Percentiles rank a stretch among this genome's conserved stretches.
phyloP scores from a whole-genome alignment of 1,140 invertebrate species.

The Bombus vancouverensis region DNA sequence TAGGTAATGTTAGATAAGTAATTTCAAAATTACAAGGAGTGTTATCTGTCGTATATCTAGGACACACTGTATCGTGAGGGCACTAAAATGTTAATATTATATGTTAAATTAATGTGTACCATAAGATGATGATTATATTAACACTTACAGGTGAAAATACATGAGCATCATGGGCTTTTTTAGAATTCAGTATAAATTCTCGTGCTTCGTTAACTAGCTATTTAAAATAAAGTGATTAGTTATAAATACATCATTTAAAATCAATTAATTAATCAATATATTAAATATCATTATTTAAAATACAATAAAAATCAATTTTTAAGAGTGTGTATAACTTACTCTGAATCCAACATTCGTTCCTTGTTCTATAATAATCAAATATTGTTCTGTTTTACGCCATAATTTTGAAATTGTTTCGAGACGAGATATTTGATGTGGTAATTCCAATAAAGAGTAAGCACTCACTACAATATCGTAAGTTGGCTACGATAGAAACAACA shows the following conservation, averaged over 20 bases:
- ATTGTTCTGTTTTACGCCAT: constrained; percentile 93
- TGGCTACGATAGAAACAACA: constrained; percentile 81
- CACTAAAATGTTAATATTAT: constrained; percentile 84
- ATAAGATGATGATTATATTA: neutral
- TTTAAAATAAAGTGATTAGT: constrained; percentile 55
- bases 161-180: constrained; percentile 75
- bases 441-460: constrained; percentile 91
- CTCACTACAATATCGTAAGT: constrained; percentile 92
- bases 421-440: constrained; percentile 86
- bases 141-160: constrained; percentile 89
- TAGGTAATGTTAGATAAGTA: constrained; percentile 84
- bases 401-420: constrained; percentile 89
- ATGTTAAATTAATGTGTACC: neutral
- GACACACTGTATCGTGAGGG: constrained; percentile 90
- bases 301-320: neutral
- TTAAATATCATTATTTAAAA: too few species aligned
- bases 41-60: constrained; percentile 83
- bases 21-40: constrained; percentile 91
- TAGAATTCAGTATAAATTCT: constrained; percentile 86
- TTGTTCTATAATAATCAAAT: constrained; percentile 92
- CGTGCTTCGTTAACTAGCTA: constrained; percentile 88
- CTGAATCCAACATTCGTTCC: constrained; percentile 91
- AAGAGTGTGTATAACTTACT: constrained; percentile 73
- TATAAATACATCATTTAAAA: constrained; percentile 35
- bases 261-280: neutral